Evolutionary conservation across 2,797 vertebrate species (phyloP).

Genomic region (Pyrrhura leucotis): DNA sequence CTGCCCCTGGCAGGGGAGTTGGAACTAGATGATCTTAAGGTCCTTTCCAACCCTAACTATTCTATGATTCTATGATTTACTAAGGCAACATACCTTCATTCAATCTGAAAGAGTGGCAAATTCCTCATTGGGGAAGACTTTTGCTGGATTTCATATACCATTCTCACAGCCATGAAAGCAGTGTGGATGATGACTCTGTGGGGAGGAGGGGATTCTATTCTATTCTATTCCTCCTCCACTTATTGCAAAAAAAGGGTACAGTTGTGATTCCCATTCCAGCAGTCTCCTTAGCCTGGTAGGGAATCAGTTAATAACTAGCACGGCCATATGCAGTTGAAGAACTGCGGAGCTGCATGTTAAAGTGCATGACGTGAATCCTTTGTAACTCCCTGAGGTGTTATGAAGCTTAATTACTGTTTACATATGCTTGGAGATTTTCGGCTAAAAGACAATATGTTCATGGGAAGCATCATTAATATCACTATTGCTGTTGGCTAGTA

Average conservation of each 20-base stretch:
- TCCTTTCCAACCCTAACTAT: no score
- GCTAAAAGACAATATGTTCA: not conserved
- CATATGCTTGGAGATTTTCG: not conserved
- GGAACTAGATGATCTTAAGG: no score
- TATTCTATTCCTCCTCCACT: not conserved
- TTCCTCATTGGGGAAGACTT: not conserved
- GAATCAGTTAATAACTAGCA: not conserved
- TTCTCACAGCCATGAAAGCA: not conserved
- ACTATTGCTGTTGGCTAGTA: not conserved
- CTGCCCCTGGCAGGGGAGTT: no score
- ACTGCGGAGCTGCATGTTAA: not conserved
- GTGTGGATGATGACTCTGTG: fast-evolving
- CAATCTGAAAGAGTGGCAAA: not conserved
- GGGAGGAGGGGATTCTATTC: not conserved
- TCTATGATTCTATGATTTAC: not conserved
- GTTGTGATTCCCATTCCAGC: not conserved
- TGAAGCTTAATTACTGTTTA: not conserved
- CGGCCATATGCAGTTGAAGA: not conserved
- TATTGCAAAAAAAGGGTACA: not conserved
- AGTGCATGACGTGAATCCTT: not conserved
- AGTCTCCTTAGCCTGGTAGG: not conserved
- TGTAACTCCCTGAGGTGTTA: not conserved
- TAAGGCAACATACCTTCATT: not conserved
- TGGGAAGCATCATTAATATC: not conserved
- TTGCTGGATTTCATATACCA: not conserved